Evolutionary conservation across 2,797 vertebrate genomes (phyloP), one percentile per base, ranked within the genome.

Genomic region (Psittacula derbiana): DNA sequence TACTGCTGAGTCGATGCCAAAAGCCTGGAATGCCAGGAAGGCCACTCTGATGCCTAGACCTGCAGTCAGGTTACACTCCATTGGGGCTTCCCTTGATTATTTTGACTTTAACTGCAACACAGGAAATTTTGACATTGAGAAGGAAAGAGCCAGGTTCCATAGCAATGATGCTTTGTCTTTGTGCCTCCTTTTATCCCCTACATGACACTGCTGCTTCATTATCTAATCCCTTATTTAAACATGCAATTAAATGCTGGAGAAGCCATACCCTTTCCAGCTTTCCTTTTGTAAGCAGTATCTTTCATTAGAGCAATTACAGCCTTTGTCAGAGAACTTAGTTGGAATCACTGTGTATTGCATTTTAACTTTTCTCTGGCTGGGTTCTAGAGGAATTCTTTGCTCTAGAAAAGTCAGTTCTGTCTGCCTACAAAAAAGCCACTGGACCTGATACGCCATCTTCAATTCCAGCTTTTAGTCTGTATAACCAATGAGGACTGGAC

Each of bases 161-260:
- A 82, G 93, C 43, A 86, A 28, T 11, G 33, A 14, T 28, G 33
- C 53, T 71, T 55, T 80, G 38, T 58, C 69, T 52, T 14, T 4
- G 69, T 10, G 24, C 13, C 72, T 41, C 66, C 70, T 86, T 79
- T 92, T 87, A 92, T 55, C 33, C 62, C 55, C 47, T 61, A 61
- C 47, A 86, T 44, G 74, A 93, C 95, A 90, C 28, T 17, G 60
- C 78, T 87, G 89, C 90, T 74, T 84, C 49, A 23, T 49, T 57
- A 47, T 81, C 61, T 92, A 88, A 87, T 88, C 72, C 75, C 74
- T 85, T 85, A 83, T 50, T 94, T 58, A 93, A 88, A 84, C 57
- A 66, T 3, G 49, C 3, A 1, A 90, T 90, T 83, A 87, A 93
- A 40, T 58, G 23, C 23, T 58, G 33, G 64, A 62, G 49, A 36